Percentiles rank a stretch among this genome's conserved stretches.
Evolutionary conservation across 2,888 invertebrate genomes (phyloP).

Genomic region (Pristionchus entomophagus): DNA sequence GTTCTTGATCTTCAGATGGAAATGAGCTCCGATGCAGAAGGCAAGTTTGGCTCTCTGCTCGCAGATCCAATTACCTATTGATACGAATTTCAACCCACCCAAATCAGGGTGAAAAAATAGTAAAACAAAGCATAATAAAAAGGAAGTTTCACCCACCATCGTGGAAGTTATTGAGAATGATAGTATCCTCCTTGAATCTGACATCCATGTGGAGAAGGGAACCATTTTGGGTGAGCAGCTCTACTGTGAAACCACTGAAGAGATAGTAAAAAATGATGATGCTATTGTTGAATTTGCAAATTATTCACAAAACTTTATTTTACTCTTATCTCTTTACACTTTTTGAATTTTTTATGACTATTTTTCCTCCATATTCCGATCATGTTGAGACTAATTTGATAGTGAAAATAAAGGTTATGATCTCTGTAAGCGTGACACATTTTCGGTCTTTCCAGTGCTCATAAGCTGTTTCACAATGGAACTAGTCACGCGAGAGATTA

Average conservation of each 20-base stretch:
- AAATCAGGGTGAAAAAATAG: not conserved
- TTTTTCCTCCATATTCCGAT: not conserved
- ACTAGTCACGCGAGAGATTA: not conserved
- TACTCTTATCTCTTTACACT: too few species aligned
- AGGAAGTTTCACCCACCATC: not conserved
- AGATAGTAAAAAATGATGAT: too few species aligned
- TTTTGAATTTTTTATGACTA: too few species aligned
- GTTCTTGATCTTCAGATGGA: conserved; percentile 49
- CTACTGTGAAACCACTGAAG: conserved; percentile 44
- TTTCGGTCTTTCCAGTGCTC: not conserved
- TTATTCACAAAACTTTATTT: too few species aligned
- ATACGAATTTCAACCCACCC: not conserved
- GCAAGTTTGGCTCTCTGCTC: conserved; percentile 12
- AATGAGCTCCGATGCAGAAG: conserved; percentile 44
- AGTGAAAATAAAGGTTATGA: not conserved
- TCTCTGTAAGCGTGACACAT: not conserved
- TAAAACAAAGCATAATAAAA: too few species aligned
- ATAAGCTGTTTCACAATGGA: conserved; percentile 28
- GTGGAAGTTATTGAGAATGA: conserved; percentile 43
- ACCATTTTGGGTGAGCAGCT: conserved; percentile 42
- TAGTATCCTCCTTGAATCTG: conserved; percentile 34
- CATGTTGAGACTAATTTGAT: too few species aligned
- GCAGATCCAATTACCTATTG: conserved; percentile 23
- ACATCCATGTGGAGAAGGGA: conserved; percentile 42
- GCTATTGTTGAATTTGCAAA: too few species aligned